Evolutionary conservation across 2,797 vertebrate genomes (phyloP).

Genomic region (Helarctos malayanus): DNA sequence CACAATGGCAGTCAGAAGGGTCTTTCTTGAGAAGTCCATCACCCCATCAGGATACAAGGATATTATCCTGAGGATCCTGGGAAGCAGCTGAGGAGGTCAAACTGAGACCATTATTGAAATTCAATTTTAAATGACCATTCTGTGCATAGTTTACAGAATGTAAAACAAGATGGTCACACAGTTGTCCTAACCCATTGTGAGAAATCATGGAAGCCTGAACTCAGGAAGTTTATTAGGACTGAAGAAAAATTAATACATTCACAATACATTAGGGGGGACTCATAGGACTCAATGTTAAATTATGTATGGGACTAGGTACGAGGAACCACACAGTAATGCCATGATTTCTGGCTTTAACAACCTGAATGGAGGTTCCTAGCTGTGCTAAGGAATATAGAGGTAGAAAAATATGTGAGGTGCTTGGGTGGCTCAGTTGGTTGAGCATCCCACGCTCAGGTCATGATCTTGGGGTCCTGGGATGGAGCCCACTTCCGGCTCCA

Average conservation of each 20-base stretch:
- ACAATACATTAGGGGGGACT: background rate
- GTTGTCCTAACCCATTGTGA: background rate
- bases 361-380: background rate
- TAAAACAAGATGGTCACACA: background rate
- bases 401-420: background rate
- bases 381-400: background rate
- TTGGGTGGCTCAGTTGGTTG: background rate
- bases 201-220: background rate
- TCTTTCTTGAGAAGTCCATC: background rate
- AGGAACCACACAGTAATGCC: rapidly evolving
- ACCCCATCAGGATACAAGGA: background rate
- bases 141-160: background rate
- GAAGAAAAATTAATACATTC: background rate
- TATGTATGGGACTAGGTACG: background rate
- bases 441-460: background rate
- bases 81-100: background rate
- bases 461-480: background rate
- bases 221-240: background rate
- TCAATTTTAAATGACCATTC: background rate
- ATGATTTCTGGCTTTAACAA: background rate
- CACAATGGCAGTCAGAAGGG: background rate
- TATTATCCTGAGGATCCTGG: background rate
- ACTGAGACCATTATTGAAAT: background rate
- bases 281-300: background rate
- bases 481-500: rapidly evolving